phyloP scores from a whole-genome alignment of 2,888 invertebrate species.

The Branchipolynoe longqiensis region DNA sequence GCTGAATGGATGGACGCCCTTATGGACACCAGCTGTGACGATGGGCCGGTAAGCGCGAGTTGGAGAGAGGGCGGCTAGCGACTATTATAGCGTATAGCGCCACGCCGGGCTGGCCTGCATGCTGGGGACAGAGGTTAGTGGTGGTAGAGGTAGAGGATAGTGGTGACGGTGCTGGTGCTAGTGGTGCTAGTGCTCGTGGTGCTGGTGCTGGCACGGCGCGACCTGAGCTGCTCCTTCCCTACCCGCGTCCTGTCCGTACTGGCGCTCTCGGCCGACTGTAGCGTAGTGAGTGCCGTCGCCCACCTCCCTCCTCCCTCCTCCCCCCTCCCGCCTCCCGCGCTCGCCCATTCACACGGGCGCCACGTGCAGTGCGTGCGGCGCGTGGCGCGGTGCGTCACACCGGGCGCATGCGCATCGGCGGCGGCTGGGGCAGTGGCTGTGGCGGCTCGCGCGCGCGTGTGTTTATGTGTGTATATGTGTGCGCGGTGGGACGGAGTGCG shows the following conservation, averaged over 20 bases:
- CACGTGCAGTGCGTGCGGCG: conserved; percentile 47
- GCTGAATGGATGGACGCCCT: too few relatives aligned
- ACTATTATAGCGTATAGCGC: background rate
- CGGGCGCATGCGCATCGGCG: conserved; percentile 38
- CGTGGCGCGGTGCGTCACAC: background rate
- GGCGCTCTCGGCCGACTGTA: background rate
- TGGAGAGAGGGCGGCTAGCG: background rate
- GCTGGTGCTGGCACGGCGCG: conserved; percentile 14
- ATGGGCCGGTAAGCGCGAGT: background rate
- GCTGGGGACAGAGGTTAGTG: background rate
- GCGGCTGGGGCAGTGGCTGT: background rate
- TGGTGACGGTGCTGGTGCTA: background rate
- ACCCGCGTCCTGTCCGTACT: background rate
- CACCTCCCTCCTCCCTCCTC: background rate
- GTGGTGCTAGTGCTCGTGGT: background rate
- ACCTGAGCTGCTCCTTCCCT: background rate
- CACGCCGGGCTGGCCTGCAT: background rate
- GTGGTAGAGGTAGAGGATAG: background rate
- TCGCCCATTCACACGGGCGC: background rate
- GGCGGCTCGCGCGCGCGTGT: background rate
- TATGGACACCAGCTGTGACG: too few relatives aligned
- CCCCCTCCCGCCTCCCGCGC: background rate
- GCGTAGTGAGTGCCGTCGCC: background rate
- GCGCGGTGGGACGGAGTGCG: too few relatives aligned
- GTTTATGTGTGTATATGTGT: too few relatives aligned